Evolutionary conservation across 1,140 invertebrate genomes (phyloP).

Genomic region (Neotoxoptera formosana): DNA sequence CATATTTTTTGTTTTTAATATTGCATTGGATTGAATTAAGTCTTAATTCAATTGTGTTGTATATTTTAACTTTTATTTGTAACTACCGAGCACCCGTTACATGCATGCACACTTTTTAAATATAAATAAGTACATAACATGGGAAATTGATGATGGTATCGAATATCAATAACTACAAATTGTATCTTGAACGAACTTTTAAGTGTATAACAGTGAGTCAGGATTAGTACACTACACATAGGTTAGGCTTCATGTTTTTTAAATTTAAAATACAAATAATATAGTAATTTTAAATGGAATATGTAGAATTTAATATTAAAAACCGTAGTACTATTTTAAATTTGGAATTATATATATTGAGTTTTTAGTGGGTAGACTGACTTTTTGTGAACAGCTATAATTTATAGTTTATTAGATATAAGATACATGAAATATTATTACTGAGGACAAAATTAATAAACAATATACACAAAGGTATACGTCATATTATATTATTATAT

Average conservation of each 20-base stretch:
- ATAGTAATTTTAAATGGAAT: not conserved
- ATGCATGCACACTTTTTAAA: not conserved
- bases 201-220: not conserved
- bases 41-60: not conserved
- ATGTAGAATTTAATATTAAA: not conserved
- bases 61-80: not conserved
- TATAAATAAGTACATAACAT: not conserved
- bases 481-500: not conserved
- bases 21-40: not conserved
- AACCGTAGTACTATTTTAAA: not conserved
- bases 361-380: not conserved
- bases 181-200: not conserved
- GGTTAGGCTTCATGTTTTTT: not conserved
- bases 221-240: not conserved
- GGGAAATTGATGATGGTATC: not conserved
- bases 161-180: not conserved
- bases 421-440: constrained; percentile 16
- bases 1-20: not conserved
- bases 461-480: not conserved
- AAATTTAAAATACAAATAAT: not conserved
- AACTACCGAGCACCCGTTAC: not conserved
- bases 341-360: not conserved
- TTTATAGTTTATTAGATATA: not conserved
- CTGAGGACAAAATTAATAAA: not conserved
- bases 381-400: not conserved